A percentile compares a stretch with the other conserved stretches of the same genome.
phyloP scores from a whole-genome alignment of 1,140 invertebrate genomes.

The Pseudomyrmex gracilis region DNA sequence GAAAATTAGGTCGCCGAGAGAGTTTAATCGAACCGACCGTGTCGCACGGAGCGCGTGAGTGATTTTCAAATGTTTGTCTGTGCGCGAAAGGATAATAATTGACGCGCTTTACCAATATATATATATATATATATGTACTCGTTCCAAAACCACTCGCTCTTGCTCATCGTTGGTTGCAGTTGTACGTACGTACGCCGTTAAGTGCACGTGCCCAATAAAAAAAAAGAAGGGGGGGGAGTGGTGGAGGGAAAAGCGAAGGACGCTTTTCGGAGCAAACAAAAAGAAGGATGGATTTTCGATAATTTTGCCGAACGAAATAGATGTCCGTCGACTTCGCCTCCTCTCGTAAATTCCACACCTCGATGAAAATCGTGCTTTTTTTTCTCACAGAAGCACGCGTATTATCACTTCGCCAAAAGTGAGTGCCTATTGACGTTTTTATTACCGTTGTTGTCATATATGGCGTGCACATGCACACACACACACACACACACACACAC shows the following conservation, averaged over 20 bases:
- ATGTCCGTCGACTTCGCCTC: constrained; percentile 15
- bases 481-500: too few species aligned
- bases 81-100: constrained; percentile 39
- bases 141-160: constrained; percentile 9
- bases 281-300: constrained; percentile 60
- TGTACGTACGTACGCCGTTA: constrained; percentile 18
- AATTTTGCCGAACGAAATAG: constrained; percentile 39
- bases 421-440: constrained; percentile 21
- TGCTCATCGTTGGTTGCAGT: constrained; percentile 31
- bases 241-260: too few species aligned
- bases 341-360: constrained; percentile 32
- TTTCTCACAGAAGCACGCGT: neutral
- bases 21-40: constrained; percentile 28
- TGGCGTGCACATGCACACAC: neutral
- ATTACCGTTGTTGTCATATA: constrained; percentile 20
- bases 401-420: constrained; percentile 35
- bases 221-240: too few species aligned
- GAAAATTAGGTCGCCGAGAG: constrained; percentile 32
- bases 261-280: constrained; percentile 20
- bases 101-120: neutral
- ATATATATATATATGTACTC: too few species aligned
- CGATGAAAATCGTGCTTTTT: constrained; percentile 18
- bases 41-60: neutral
- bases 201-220: constrained; percentile 47
- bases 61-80: constrained; percentile 18